Evolutionary conservation across 2,888 invertebrate genomes (phyloP), one percentile per base, ranked within the genome.

Genomic region (Smittia sp.): DNA sequence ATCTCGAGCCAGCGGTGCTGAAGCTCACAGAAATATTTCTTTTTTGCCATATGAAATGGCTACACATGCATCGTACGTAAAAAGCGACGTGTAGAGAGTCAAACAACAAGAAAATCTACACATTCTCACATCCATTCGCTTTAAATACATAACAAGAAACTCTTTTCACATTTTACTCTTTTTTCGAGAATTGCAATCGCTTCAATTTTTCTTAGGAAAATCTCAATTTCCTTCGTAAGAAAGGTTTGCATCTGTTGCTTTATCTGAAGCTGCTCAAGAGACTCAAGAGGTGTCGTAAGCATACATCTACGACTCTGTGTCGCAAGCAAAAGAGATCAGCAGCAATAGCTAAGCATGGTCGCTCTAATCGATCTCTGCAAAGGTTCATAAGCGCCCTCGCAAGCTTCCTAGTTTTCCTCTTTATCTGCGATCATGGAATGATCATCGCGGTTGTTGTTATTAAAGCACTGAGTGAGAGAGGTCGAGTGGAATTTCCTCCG

Each of bases 21-120:
- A 58, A 58, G 58, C 58, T 46, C 46, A 46, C 15, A 46, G 46
- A 46, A 46, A 46, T 46, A 58, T 58, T 46, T 46, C 46, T 46
- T 46, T 46, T 46, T 58, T 58, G 58, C 58, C 58, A 58, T 58
- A 58, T 58, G 22, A 58, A 46, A 46, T n/a, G 46, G 3, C 15
- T 58, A 58, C 58, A 58, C 58, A 58, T 58, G 58, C 58, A 58
- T 9, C 58, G 15, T 13, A 22, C 22, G 3, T 22, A 22, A 22
- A 46, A 11, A 46, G 15, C 2, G 46, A 46, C 15, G 46, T 46
- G 15, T 46, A 15, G 11, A 46, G 15, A 58, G 58, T 58, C 58
- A 58, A 46, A 58, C 58, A 58, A 7, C 22, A 58, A 58, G 58
- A 58, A 18, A 22, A 69, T 39, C 65, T 65, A 65, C 65, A 65